Conservation (phyloP, 2,888 invertebrate species). For the Drosophila leonis region DNA sequence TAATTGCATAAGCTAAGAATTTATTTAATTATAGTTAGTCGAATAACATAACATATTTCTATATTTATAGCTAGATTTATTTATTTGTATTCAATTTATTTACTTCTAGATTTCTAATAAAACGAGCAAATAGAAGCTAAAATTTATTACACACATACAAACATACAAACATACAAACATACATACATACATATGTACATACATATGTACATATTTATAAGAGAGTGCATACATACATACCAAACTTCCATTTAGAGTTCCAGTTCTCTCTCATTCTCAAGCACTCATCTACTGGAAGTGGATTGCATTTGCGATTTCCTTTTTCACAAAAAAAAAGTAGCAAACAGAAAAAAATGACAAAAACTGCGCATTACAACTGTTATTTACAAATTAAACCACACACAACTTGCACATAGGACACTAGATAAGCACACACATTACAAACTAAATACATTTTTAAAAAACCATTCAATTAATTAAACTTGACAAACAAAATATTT, state of each 20-base stretch:
- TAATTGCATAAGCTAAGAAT: neutral
- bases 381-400: too few relatives aligned
- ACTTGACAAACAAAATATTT: neutral
- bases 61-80: neutral
- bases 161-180: neutral
- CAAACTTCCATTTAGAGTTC: neutral
- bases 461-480: neutral
- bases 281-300: too few relatives aligned
- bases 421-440: too few relatives aligned
- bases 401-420: too few relatives aligned
- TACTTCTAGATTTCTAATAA: too few relatives aligned
- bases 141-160: neutral
- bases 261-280: too few relatives aligned
- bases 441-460: neutral
- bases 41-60: neutral
- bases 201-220: neutral
- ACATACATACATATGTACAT: neutral
- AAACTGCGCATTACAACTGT: neutral
- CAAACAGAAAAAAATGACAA: neutral
- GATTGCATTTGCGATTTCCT: neutral
- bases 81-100: neutral
- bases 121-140: neutral
- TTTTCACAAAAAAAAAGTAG: neutral
- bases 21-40: conserved; percentile 6
- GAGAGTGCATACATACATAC: neutral